Percentiles rank a stretch among this genome's conserved stretches.
Conservation (phyloP, 92 coral and sea anemone species). For the Palythoa grandiflora region DNA sequence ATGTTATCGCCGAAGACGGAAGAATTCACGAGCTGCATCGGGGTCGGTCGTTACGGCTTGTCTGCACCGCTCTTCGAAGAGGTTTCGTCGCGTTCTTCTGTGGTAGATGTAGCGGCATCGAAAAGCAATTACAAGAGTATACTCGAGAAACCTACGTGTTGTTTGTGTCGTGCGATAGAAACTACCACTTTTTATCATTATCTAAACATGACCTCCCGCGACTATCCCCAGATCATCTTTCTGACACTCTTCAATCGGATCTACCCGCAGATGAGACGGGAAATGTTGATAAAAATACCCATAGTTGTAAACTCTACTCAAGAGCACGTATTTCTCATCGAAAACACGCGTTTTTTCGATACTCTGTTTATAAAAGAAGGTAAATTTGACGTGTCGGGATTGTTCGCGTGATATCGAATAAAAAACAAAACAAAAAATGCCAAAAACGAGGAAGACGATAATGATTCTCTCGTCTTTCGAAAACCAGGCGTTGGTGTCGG, state of each 20-base stretch:
- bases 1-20: not conserved
- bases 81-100: not conserved
- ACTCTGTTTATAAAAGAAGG: not conserved
- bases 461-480: not conserved
- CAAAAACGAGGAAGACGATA: too few species aligned
- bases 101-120: not conserved
- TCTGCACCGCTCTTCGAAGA: not conserved
- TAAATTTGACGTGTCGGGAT: not conserved
- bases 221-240: not conserved
- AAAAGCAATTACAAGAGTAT: not conserved
- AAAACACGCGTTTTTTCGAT: not conserved
- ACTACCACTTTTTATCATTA: not conserved
- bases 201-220: not conserved
- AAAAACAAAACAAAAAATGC: not conserved
- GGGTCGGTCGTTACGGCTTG: not conserved
- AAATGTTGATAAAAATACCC: not conserved
- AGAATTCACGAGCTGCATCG: not conserved
- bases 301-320: not conserved
- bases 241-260: not conserved
- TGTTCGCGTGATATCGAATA: too few species aligned
- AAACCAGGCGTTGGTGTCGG: not conserved
- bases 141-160: not conserved
- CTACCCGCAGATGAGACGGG: not conserved
- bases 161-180: not conserved
- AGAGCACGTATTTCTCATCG: not conserved